A percentile compares a stretch with the other conserved stretches of the same genome.
These are phyloP conservation scores for Schizotus pectinicornis DNA, from an alignment of 2,888 invertebrate genomes.

Conservation along the genomic window DNA sequence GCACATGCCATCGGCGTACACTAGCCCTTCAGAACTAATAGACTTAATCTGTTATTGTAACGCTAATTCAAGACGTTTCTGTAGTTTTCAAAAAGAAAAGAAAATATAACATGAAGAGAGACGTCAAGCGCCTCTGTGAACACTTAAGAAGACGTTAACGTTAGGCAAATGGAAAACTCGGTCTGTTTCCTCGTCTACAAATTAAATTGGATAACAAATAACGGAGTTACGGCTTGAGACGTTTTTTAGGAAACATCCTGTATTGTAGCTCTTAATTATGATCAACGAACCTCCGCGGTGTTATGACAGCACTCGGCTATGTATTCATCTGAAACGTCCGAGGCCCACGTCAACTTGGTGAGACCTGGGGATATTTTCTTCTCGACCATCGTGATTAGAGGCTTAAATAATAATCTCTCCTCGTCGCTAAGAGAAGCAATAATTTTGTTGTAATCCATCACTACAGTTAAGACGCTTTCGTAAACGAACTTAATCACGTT, in stretches of 20 bases:
- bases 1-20: no score
- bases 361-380: constrained; percentile 78
- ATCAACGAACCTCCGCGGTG: constrained; percentile 65
- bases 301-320: constrained; percentile 73
- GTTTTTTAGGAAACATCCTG: constrained; percentile 1
- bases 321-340: constrained; percentile 74
- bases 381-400: constrained; percentile 68
- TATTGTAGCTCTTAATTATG: constrained; percentile 21
- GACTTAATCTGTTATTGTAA: no score
- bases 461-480: constrained; percentile 74
- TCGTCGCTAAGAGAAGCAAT: constrained; percentile 75
- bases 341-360: constrained; percentile 74
- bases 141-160: no score
- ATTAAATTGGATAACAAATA: constrained; percentile 1
- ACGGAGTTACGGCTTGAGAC: no score
- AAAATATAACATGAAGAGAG: no score
- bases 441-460: constrained; percentile 79
- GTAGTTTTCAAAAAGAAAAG: no score
- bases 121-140: no score
- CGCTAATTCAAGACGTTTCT: no score
- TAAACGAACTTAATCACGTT: constrained; percentile 67
- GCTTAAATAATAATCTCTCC: constrained; percentile 79
- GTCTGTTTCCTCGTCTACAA: no score
- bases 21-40: no score
- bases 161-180: no score